These are phyloP conservation scores for Sparus aurata DNA, from an alignment of 2,797 vertebrate genomes.

Conservation along the genomic window DNA sequence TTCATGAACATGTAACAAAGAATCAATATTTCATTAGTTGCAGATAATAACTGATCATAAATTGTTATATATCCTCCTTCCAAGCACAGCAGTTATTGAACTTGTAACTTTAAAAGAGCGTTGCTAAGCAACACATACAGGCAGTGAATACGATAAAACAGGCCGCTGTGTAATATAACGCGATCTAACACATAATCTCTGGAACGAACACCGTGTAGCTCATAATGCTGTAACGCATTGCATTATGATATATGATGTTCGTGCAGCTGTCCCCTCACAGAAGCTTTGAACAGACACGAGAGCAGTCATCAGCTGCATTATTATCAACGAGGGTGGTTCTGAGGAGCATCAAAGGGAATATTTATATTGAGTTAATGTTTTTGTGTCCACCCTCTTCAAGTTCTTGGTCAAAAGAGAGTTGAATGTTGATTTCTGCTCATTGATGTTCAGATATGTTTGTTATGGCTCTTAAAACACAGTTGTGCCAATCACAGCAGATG, in stretches of 20 bases:
- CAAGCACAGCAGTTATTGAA: conserved; percentile 16
- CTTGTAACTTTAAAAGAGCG: conserved; percentile 3
- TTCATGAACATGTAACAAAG: neutral
- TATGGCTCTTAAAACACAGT: too few relatives aligned
- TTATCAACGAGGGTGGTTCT: neutral
- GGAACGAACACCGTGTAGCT: neutral
- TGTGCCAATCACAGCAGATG: neutral
- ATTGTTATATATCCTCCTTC: neutral
- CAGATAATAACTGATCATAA: neutral
- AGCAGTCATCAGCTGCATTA: neutral
- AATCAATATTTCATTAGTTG: neutral
- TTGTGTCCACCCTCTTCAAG: neutral
- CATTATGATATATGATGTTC: neutral
- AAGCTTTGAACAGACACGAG: neutral
- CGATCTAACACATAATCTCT: neutral
- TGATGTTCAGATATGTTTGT: neutral
- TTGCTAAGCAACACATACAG: conserved; percentile 50
- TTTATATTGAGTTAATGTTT: neutral
- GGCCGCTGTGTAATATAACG: neutral
- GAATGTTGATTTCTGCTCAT: neutral
- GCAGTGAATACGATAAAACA: neutral
- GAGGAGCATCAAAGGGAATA: neutral
- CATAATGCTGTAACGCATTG: neutral
- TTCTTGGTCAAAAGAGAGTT: neutral
- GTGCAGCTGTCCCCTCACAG: neutral